Percentiles rank a stretch among this genome's conserved stretches.
phyloP scores from a whole-genome alignment of 2,113 vertebrate genomes.

The Catagonus wagneri region DNA sequence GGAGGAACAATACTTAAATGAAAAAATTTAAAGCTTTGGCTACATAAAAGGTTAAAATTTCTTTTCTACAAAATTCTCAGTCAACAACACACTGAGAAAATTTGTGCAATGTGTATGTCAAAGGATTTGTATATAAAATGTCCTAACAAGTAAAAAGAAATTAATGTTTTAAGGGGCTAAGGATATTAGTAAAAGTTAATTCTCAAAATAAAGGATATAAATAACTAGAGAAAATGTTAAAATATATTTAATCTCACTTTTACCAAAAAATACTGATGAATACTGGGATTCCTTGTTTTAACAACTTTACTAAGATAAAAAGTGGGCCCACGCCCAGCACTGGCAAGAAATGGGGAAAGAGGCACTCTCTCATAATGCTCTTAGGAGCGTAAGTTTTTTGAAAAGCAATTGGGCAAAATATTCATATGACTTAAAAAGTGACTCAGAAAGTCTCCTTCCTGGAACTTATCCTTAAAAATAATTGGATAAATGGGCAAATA shows the following conservation, averaged over 20 bases:
- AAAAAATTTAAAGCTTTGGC: background rate
- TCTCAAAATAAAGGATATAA: slow-evolving; percentile 26
- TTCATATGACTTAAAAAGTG: background rate
- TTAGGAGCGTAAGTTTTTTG: background rate
- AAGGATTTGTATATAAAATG: background rate
- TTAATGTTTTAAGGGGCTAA: background rate
- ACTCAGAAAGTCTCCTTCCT: background rate
- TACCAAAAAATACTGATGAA: slow-evolving; percentile 41
- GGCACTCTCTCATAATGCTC: background rate
- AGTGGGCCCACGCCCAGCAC: background rate
- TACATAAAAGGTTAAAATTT: slow-evolving; percentile 38
- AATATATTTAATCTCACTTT: background rate
- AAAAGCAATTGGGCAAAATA: slow-evolving; percentile 34
- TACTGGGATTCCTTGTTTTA: background rate
- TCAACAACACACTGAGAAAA: slow-evolving; percentile 1
- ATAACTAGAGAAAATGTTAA: background rate
- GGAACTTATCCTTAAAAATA: slow-evolving; percentile 14
- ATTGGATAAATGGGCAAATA: background rate
- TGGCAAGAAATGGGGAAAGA: background rate
- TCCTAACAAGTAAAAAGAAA: background rate
- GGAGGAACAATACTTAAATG: background rate
- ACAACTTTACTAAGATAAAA: background rate
- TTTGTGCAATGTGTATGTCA: background rate
- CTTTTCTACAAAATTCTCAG: slow-evolving; percentile 30
- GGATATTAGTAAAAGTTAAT: background rate